Percentiles rank a stretch among this genome's conserved stretches.
Evolutionary conservation across 2,797 vertebrate species (phyloP).

Genomic region (Gallinago solitaria): DNA sequence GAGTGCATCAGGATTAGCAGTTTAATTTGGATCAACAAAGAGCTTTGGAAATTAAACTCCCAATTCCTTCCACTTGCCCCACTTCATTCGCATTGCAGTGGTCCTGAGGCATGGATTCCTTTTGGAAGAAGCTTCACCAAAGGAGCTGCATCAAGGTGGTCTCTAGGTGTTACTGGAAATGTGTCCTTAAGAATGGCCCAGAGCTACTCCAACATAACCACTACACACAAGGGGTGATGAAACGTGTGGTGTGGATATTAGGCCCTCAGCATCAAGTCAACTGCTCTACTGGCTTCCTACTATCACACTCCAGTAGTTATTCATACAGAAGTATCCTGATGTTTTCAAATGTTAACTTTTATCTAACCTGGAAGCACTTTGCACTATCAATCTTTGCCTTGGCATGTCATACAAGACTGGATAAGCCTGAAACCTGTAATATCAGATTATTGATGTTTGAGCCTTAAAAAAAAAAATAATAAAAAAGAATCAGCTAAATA

Average conservation of each 20-base stretch:
- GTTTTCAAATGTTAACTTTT: neutral
- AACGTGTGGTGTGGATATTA: neutral
- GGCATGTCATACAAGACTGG: neutral
- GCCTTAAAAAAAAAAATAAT: neutral
- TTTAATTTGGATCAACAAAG: neutral
- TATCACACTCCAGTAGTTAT: neutral
- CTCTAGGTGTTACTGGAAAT: neutral
- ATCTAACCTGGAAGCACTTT: neutral
- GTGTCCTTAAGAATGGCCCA: neutral
- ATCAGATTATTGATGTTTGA: neutral
- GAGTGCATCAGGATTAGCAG: neutral
- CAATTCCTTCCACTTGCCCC: neutral
- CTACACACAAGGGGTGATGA: rapidly evolving
- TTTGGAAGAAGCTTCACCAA: neutral
- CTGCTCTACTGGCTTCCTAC: neutral
- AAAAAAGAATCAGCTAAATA: neutral
- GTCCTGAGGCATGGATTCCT: neutral
- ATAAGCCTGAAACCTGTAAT: neutral
- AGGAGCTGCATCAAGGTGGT: neutral
- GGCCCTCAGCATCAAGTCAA: neutral
- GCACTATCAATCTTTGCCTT: neutral
- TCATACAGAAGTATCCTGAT: neutral
- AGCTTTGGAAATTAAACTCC: neutral
- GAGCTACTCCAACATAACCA: neutral
- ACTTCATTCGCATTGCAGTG: neutral